phyloP scores from a whole-genome alignment of 2,888 invertebrate genomes.

The Venustoraphidia nigricollis region DNA sequence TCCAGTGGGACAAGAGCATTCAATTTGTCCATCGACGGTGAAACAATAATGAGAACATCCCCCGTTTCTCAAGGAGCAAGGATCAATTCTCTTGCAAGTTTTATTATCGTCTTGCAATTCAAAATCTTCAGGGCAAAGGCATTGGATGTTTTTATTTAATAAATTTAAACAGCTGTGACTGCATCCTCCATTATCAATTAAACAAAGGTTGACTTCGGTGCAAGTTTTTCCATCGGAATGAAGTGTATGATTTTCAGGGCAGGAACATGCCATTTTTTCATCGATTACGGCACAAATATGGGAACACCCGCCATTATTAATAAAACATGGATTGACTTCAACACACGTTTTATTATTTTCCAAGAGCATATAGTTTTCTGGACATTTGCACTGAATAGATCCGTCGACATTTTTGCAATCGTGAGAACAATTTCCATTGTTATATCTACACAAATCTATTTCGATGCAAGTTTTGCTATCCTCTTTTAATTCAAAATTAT shows the following conservation, averaged over 20 bases:
- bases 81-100: conserved; percentile 12
- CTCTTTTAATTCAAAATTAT: conserved; percentile 19
- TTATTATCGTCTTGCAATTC: conserved; percentile 18
- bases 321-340: conserved; percentile 12
- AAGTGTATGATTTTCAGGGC: too few relatives aligned
- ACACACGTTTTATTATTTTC: conserved; percentile 19
- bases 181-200: conserved; percentile 31
- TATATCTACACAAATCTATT: background rate
- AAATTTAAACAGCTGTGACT: conserved; percentile 22
- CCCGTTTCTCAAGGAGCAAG: conserved; percentile 37
- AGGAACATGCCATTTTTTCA: too few relatives aligned
- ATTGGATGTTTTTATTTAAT: conserved; percentile 22
- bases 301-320: conserved; percentile 15
- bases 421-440: background rate
- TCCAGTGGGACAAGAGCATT: conserved; percentile 33
- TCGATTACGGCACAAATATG: conserved; percentile 19
- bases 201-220: conserved; percentile 18
- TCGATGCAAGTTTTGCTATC: background rate
- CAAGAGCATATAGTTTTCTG: conserved; percentile 26
- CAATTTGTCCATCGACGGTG: conserved; percentile 31
- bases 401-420: conserved; percentile 20
- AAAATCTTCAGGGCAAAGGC: conserved; percentile 26
- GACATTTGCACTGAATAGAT: conserved; percentile 35
- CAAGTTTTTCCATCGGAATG: conserved; percentile 19
- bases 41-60: conserved; percentile 47